phyloP scores from a whole-genome alignment of 2,797 vertebrate genomes.

The Hemitrygon akajei region DNA sequence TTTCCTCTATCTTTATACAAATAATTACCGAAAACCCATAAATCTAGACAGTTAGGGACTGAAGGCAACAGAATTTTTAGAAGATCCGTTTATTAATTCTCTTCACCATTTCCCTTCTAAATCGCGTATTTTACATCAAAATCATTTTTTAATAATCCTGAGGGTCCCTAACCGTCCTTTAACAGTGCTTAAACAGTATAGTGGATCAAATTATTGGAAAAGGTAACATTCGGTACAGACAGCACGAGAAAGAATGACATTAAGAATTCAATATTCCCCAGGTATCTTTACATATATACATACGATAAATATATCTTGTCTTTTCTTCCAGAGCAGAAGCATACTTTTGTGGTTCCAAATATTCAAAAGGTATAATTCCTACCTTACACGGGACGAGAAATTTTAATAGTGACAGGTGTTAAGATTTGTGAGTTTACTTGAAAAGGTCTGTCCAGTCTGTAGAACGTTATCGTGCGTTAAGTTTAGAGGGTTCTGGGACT shows the following conservation, averaged over 20 bases:
- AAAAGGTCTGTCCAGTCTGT: slow-evolving; percentile 69
- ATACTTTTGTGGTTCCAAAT: slow-evolving; percentile 43
- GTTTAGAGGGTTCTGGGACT: slow-evolving; percentile 77
- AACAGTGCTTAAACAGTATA: slow-evolving; percentile 56
- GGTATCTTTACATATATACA: slow-evolving; percentile 67
- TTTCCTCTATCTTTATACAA: slow-evolving; percentile 65
- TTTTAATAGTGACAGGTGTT: slow-evolving; percentile 82
- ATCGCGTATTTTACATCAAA: slow-evolving; percentile 56
- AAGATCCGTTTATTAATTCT: slow-evolving; percentile 45
- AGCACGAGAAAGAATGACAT: slow-evolving; percentile 24
- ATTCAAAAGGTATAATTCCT: slow-evolving; percentile 62
- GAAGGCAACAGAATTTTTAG: slow-evolving; percentile 42
- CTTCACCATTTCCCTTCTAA: slow-evolving; percentile 30
- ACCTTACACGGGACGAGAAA: slow-evolving; percentile 63
- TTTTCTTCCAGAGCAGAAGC: slow-evolving; percentile 44
- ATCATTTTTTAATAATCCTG: slow-evolving; percentile 56
- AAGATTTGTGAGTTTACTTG: slow-evolving; percentile 76
- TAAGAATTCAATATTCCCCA: slow-evolving; percentile 43
- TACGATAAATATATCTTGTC: slow-evolving; percentile 67
- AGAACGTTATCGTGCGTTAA: slow-evolving; percentile 75
- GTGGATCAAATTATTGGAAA: slow-evolving; percentile 7
- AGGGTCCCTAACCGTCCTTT: slow-evolving; percentile 61
- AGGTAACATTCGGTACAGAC: slow-evolving; percentile 41
- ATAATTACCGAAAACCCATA: slow-evolving; percentile 60
- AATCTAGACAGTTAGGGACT: slow-evolving; percentile 42